Conservation (phyloP, 2,888 invertebrate genomes). For the Drosophila lutescens region DNA sequence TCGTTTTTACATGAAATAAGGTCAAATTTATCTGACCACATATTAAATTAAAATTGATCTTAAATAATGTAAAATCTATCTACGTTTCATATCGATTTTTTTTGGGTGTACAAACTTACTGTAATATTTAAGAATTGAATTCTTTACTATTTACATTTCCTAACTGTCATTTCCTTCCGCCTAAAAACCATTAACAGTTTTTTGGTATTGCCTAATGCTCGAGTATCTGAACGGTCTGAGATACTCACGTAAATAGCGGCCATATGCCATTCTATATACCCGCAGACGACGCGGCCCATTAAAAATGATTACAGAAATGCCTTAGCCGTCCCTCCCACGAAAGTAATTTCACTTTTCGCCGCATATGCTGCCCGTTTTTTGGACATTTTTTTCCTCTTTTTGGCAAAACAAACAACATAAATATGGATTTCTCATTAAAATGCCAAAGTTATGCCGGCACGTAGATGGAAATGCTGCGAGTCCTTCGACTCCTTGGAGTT, state of each 20-base stretch:
- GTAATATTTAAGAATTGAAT: too few relatives aligned
- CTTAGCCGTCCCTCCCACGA: slow-evolving; percentile 17
- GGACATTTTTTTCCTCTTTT: slow-evolving; percentile 45
- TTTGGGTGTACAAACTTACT: too few relatives aligned
- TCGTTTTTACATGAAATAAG: too few relatives aligned
- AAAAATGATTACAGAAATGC: slow-evolving; percentile 69
- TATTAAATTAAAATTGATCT: too few relatives aligned
- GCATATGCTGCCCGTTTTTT: slow-evolving; percentile 65
- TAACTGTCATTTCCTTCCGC: neutral
- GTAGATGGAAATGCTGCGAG: slow-evolving; percentile 42
- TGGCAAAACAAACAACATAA: slow-evolving; percentile 76
- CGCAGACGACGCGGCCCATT: slow-evolving; percentile 59
- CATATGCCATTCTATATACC: slow-evolving; percentile 37
- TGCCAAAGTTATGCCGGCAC: slow-evolving; percentile 71
- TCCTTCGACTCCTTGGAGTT: slow-evolving; percentile 6
- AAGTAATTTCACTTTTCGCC: slow-evolving; percentile 72
- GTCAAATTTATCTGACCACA: too few relatives aligned
- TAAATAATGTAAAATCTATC: too few relatives aligned
- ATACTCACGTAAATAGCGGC: slow-evolving; percentile 23
- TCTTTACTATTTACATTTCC: neutral
- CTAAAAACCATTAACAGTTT: slow-evolving; percentile 26
- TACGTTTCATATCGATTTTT: too few relatives aligned
- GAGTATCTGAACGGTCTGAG: neutral
- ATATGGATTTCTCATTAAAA: slow-evolving; percentile 81
- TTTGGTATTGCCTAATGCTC: slow-evolving; percentile 22